These are phyloP conservation scores for Bolinopsis microptera DNA, from an alignment of 37 sponge, comb jelly and placozoan genomes.

Conservation along the genomic window DNA sequence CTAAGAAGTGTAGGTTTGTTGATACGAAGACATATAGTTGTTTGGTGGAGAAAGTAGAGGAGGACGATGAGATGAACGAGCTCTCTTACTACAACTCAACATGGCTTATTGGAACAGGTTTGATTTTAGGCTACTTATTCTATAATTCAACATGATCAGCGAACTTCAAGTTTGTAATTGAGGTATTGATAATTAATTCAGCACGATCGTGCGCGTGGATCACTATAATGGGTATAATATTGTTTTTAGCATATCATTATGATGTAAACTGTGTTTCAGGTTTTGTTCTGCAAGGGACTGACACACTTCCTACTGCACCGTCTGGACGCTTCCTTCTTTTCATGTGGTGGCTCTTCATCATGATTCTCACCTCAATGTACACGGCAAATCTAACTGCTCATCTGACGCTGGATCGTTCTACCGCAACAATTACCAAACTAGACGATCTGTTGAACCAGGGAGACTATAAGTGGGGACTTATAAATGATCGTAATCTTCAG, in stretches of 20 bases:
- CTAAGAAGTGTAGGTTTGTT: not conserved
- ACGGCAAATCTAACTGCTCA: conserved; percentile 13
- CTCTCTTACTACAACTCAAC: not conserved
- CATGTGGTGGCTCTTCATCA: conserved; percentile 17
- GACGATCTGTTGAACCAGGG: not conserved
- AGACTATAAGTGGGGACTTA: conserved; percentile 3
- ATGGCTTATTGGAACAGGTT: not conserved
- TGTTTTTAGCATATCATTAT: not conserved
- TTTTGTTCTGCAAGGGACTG: not conserved
- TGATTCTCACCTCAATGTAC: not conserved
- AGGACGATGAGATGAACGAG: not conserved
- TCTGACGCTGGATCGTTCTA: not conserved
- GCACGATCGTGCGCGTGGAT: no score
- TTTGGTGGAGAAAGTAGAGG: not conserved
- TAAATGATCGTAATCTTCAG: not conserved
- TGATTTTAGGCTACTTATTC: not conserved
- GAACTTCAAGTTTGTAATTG: no score
- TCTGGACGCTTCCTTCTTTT: not conserved
- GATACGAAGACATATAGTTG: not conserved
- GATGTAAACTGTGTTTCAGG: not conserved
- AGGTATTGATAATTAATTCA: no score
- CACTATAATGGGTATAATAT: no score
- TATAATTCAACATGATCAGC: not conserved
- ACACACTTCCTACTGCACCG: not conserved
- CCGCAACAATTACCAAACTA: not conserved